Base-by-base conservation (phyloP, 2,888 invertebrate species). In the Neoscelio sp. region DNA sequence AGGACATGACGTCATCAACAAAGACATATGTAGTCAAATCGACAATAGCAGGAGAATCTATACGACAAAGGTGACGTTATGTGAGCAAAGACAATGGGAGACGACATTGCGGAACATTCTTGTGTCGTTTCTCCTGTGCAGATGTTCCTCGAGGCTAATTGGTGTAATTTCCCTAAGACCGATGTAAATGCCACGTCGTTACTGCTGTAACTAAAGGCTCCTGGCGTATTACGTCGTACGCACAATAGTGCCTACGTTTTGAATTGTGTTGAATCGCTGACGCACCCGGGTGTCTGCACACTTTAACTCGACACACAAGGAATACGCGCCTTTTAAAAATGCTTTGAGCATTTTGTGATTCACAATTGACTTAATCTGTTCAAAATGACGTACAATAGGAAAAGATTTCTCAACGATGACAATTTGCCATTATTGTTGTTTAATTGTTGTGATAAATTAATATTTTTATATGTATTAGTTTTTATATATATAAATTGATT, bases 101-200 rank as follows among this genome's bases (percentile, higher is more conserved):
- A 46, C 65, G 74, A 74, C 79, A 33, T 58, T 13, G 68, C 58
- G 40, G 78, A 64, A 68, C 70, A 87, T 89, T 89, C 89, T 74
- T 62, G 64, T 56, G 70, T 74, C 70, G 74, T 58, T 74, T 70
- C 78, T 64, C 46, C 50, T 10, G 33, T 23, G 75, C 70, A 68
- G 70, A 79, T 75, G 70, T 75, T 79, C 75, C 70, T 44, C 30
- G 10, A 26, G 38, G 79, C 71, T 79, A 79, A 75, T 79, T 79
- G 86, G 78, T 73, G 78, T 73, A 73, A 78, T 78, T 78, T 78
- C 78, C 73, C 58, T 60, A 73, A 78, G 83, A 83, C 84, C 82
- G 82, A 85, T 86, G 88, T 88, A 87, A 87, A 87, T 85, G 87
- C 83, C 68, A 48, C 71, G 68, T 74, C 64, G 80, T 80, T 80